Evolutionary conservation across 2,113 vertebrate species (phyloP), one percentile per base, ranked within the genome.

Genomic region (Pelecanus crispus): DNA sequence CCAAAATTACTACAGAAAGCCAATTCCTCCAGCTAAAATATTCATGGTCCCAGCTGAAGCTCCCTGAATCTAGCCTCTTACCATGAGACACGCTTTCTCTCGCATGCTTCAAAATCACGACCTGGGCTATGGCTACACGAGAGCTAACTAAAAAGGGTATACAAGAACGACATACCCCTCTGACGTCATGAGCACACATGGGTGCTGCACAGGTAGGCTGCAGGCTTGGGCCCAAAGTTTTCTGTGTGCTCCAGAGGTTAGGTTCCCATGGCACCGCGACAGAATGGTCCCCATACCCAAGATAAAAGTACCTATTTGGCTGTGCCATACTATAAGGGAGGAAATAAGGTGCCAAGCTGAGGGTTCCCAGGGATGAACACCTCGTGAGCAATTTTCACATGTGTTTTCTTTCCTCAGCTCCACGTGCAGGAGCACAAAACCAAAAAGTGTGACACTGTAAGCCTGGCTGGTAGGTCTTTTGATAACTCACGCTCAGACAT

Each of bases 361-460:
- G 29, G 13, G 11, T 49, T 80, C 44, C 19, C 9, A 56, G 32
- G 10, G 10, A 38, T 10, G 31, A 93, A 56, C 26, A 68, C 10
- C 19, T 75, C 5, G 1, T 47, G 22, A 21, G 58, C 45, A 52
- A 38, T 68, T 67, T 62, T 66, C 49, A 68, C 3, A 3, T 2
- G 0, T 1, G 0, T 80, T 82, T 83, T 26, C 45, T 58, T 65
- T 65, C 13, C 13, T 77, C 53, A 52, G 29, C 22, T 78, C 25
- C 44, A 9, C 0, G 1, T 2, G 2, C 63, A 71, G 67, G 25
- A 88, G 24, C 17, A 70, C 45, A 71, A 92, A 66, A 21, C 8
- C 11, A 67, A 85, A 71, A 66, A 32, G 26, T 1, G 1, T 0
- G 2, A 17, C 11, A 17, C 18, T 1, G 0, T 1, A 2, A 86